Percentiles rank a stretch among this genome's conserved stretches.
Evolutionary conservation across 2,113 vertebrate genomes (phyloP).

Genomic region (Scomber colias): DNA sequence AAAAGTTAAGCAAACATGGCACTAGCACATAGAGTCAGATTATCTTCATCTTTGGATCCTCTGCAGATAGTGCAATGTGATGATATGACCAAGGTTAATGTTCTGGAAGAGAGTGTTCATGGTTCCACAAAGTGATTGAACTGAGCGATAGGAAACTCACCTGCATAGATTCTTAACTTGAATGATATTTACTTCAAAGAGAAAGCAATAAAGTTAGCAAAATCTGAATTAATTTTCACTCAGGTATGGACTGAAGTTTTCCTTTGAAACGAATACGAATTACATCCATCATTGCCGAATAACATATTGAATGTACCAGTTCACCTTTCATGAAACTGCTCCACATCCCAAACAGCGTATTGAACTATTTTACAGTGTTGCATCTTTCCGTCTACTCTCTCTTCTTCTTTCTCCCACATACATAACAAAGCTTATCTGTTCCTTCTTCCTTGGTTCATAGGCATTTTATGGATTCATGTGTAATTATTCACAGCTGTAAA

Average conservation of each 20-base stretch:
- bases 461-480: too few relatives aligned
- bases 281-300: neutral
- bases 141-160: neutral
- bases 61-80: neutral
- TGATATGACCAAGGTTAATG: conserved; percentile 18
- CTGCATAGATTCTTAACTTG: neutral
- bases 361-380: neutral
- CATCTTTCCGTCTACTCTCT: neutral
- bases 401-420: neutral
- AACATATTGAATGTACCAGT: neutral
- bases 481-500: too few relatives aligned
- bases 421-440: neutral
- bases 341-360: neutral
- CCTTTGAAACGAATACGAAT: conserved; percentile 1
- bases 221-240: neutral
- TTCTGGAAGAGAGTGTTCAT: neutral
- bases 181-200: conserved; percentile 4
- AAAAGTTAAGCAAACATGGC: conserved; percentile 59
- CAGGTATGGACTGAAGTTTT: neutral
- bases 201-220: neutral
- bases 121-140: conserved; percentile 2
- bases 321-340: neutral
- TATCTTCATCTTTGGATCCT: neutral
- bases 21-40: neutral
- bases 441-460: neutral